phyloP scores from a whole-genome alignment of 2,113 vertebrate species.

The Corydoras maculifer region DNA sequence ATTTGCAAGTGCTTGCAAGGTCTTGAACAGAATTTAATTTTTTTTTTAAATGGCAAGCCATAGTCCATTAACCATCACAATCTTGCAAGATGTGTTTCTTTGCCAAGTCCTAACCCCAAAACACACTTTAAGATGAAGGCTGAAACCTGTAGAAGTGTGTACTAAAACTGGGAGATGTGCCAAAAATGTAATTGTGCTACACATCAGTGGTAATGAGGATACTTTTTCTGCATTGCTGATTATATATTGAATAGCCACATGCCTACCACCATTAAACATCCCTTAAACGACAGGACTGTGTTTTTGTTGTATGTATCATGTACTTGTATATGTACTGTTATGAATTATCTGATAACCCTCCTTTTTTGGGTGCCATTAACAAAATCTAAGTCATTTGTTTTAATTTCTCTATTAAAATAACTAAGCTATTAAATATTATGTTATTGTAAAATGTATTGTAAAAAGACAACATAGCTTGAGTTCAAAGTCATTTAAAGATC shows the following conservation, averaged over 20 bases:
- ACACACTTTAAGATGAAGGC: conserved; percentile 42
- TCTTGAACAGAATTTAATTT: conserved; percentile 48
- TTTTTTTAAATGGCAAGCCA: conserved; percentile 51
- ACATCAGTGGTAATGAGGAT: conserved; percentile 19
- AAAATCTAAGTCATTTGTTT: conserved; percentile 51
- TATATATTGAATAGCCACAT: conserved; percentile 51
- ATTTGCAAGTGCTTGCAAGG: not conserved
- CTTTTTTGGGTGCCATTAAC: conserved; percentile 52
- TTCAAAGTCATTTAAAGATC: conserved; percentile 55
- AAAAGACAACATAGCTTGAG: conserved; percentile 60
- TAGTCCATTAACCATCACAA: conserved; percentile 50
- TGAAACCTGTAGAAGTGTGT: conserved; percentile 28
- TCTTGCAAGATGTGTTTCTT: conserved; percentile 40
- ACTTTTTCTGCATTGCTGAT: conserved; percentile 36
- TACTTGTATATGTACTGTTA: conserved; percentile 47
- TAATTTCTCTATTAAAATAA: conserved; percentile 59
- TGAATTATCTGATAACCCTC: conserved; percentile 49
- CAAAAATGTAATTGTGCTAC: conserved; percentile 19
- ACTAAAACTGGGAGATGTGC: conserved; percentile 17
- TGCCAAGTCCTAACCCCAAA: conserved; percentile 50
- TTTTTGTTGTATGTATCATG: conserved; percentile 51
- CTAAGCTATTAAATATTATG: conserved; percentile 48
- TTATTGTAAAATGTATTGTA: conserved; percentile 65
- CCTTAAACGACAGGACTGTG: conserved; percentile 53
- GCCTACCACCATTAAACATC: conserved; percentile 52